Base-by-base conservation (phyloP, 2,888 invertebrate genomes). In the Gymnocheta viridis region DNA sequence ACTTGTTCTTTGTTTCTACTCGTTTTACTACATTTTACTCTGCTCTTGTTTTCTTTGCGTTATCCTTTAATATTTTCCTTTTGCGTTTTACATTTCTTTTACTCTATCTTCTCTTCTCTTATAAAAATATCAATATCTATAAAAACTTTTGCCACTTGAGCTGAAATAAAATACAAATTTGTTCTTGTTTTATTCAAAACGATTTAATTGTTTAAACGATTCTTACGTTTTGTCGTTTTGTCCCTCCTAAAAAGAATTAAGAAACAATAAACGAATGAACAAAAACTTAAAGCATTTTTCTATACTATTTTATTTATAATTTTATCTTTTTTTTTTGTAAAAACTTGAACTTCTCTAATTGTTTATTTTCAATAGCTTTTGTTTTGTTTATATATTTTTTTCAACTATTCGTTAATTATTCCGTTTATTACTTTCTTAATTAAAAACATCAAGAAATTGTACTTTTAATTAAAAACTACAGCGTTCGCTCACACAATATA, bases 201-300 rank as follows among this genome's bases (percentile, higher is more conserved):
- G 47, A 69, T 41, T 4, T 29, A 58, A n/a, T 32, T 27, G 29
- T 51, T 70, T 14, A 19, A 60, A n/a, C 27, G 24, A 32, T 62
- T 69, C 27, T 54, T 62, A 44, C 24, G 44, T 74, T 44, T 81
- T 67, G 44, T 74, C 24, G 44, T 74, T 44, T 81, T 67, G 44
- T 74, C 49, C 27, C 29, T 5, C 12, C 51, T 60, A n/a, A 32
- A 17, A n/a, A 66, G 0, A 5, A 24, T 2, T 0, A 47, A 54
- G 35, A 64, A 32, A 27, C 2, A 58, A 27, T 12, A 19, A n/a
- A 4, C 14, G 22, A 14, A 10, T 19, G 19, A 17, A 35, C n/a
- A 19, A 51, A 54, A 54, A 54, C 7, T 54, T 54, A 1, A 0
- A n/a, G 14, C 54, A 64, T 41, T 4, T 27, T 19, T 29, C 29